Percentiles rank a stretch among this genome's conserved stretches.
These are phyloP conservation scores for Tyrophagus putrescentiae DNA, from an alignment of 1,140 invertebrate species.

Conservation along the genomic window DNA sequence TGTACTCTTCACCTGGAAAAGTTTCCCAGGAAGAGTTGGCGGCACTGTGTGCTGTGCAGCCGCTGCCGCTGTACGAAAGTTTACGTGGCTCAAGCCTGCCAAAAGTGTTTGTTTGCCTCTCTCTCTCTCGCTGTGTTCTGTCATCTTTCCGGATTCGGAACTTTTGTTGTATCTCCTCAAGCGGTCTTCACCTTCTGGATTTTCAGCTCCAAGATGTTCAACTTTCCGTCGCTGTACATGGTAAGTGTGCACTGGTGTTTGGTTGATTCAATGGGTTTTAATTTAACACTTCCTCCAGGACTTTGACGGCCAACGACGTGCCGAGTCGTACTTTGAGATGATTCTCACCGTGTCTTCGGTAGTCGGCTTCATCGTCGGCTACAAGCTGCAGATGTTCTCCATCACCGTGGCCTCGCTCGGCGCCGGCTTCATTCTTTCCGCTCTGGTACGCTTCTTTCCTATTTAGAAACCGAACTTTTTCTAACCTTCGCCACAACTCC, in stretches of 20 bases:
- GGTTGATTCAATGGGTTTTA: background rate
- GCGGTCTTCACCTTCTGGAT: too few relatives aligned
- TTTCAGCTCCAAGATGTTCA: too few relatives aligned
- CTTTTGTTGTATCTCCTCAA: too few relatives aligned
- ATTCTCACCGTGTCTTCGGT: slow-evolving; percentile 76
- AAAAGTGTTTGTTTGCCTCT: too few relatives aligned
- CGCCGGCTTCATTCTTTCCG: slow-evolving; percentile 69
- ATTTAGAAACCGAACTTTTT: too few relatives aligned
- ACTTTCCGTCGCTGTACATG: slow-evolving; percentile 8
- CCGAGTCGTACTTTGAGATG: slow-evolving; percentile 68
- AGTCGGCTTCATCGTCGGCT: slow-evolving; percentile 79
- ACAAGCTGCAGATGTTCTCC: slow-evolving; percentile 83
- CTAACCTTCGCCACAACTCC: background rate
- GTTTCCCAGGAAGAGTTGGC: too few relatives aligned
- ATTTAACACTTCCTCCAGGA: slow-evolving; percentile 43
- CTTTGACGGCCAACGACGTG: slow-evolving; percentile 73
- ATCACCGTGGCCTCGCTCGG: slow-evolving; percentile 83
- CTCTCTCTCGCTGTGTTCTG: too few relatives aligned
- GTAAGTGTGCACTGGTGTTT: background rate
- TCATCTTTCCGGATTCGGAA: too few relatives aligned
- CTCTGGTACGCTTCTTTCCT: slow-evolving; percentile 48
- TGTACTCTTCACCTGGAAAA: too few relatives aligned
- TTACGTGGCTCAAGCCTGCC: too few relatives aligned
- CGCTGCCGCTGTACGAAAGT: too few relatives aligned
- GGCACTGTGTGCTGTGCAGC: too few relatives aligned